Percentiles rank a stretch among this genome's conserved stretches.
These are phyloP conservation scores for Pogonocherus hispidulus DNA, from an alignment of 2,888 invertebrate genomes.

Conservation along the genomic window DNA sequence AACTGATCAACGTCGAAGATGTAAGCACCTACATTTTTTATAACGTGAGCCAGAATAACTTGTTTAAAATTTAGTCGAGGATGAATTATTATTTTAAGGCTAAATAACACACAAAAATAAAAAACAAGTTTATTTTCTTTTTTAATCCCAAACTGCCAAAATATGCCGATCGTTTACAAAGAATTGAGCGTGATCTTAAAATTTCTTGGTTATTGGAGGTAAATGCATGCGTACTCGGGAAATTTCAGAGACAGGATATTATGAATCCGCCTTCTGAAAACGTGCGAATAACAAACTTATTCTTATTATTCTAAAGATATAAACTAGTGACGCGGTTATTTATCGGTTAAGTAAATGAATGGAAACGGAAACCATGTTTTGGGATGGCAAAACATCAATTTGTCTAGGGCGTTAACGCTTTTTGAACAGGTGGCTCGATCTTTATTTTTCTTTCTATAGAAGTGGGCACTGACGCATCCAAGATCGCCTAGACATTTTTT, in stretches of 20 bases:
- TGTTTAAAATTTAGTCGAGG: background rate
- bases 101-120: background rate
- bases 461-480: too few relatives aligned
- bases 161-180: too few relatives aligned
- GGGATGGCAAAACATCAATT: background rate
- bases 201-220: too few relatives aligned
- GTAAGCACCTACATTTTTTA: too few relatives aligned
- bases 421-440: background rate
- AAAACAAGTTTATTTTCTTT: background rate
- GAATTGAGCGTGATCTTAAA: too few relatives aligned
- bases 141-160: background rate
- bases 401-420: background rate
- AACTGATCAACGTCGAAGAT: too few relatives aligned
- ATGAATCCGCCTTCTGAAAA: too few relatives aligned
- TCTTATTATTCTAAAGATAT: background rate
- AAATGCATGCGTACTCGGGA: background rate
- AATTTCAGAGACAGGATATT: background rate
- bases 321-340: background rate
- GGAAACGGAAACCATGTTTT: background rate
- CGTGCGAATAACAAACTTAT: background rate
- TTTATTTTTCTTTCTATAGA: too few relatives aligned
- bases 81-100: background rate
- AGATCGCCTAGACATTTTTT: too few relatives aligned
- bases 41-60: too few relatives aligned
- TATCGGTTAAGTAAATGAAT: background rate